Conservation (phyloP, 92 coral and sea anemone genomes). For the Plumapathes pennacea region DNA sequence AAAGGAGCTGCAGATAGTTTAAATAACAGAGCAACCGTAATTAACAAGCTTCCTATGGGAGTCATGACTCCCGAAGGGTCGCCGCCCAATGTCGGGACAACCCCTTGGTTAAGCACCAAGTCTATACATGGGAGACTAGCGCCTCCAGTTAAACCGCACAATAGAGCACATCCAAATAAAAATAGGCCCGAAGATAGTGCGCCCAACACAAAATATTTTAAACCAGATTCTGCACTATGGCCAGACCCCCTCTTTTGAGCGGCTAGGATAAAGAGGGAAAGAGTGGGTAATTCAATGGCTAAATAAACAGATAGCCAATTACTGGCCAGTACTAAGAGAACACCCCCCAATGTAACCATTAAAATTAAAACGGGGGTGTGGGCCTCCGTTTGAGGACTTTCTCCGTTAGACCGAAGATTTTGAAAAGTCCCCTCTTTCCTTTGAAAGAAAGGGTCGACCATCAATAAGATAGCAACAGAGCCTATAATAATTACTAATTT, state of each 20-base stretch:
- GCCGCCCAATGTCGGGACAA: too few relatives aligned
- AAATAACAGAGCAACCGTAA: slow-evolving; percentile 66
- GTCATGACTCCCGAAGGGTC: slow-evolving; percentile 56
- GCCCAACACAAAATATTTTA: slow-evolving; percentile 84
- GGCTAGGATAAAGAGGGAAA: slow-evolving; percentile 74
- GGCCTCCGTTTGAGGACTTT: neutral
- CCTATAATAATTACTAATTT: slow-evolving; percentile 67
- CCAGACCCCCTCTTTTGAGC: slow-evolving; percentile 79
- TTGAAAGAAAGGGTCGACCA: slow-evolving; percentile 50
- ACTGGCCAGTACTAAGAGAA: slow-evolving; percentile 73
- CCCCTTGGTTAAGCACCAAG: slow-evolving; percentile 55
- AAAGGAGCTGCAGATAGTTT: slow-evolving; percentile 84
- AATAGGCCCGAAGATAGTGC: slow-evolving; percentile 86
- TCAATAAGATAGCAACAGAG: slow-evolving; percentile 62
- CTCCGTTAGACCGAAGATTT: slow-evolving; percentile 9
- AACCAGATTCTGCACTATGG: slow-evolving; percentile 79
- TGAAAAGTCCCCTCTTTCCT: slow-evolving; percentile 14
- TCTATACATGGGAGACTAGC: slow-evolving; percentile 67
- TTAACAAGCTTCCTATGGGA: slow-evolving; percentile 61
- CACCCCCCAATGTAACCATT: slow-evolving; percentile 70
- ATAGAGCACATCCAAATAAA: slow-evolving; percentile 83
- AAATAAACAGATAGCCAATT: slow-evolving; percentile 79
- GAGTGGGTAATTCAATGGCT: slow-evolving; percentile 78
- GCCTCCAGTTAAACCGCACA: slow-evolving; percentile 81
- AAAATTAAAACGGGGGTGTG: slow-evolving; percentile 56